Conservation (phyloP, 2,797 vertebrate genomes). For the Esox lucius region DNA sequence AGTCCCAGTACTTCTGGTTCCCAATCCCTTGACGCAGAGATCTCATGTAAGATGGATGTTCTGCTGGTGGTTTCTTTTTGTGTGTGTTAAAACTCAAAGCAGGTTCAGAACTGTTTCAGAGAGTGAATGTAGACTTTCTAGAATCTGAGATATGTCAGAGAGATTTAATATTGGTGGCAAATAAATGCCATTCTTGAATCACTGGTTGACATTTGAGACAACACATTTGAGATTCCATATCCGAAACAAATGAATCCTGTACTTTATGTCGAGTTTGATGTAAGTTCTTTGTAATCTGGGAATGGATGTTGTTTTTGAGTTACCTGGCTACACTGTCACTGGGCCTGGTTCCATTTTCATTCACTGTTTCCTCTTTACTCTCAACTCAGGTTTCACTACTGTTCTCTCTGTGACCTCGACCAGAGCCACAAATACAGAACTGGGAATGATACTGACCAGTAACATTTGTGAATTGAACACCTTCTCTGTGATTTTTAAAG, state of each 20-base stretch:
- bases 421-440: neutral
- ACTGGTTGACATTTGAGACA: neutral
- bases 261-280: neutral
- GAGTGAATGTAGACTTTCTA: neutral
- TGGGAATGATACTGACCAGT: neutral
- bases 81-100: neutral
- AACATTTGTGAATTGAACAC: neutral
- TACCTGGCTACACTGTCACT: neutral
- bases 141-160: neutral
- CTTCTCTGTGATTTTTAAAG: neutral
- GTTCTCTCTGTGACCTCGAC: neutral
- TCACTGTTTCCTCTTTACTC: conserved; percentile 2
- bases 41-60: neutral
- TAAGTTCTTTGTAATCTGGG: too few relatives aligned
- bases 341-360: conserved; percentile 10
- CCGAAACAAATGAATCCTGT: neutral
- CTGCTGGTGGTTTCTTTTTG: neutral
- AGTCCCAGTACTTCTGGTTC: neutral
- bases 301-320: conserved; percentile 8
- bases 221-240: neutral
- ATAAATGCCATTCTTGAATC: neutral
- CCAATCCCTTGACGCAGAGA: neutral
- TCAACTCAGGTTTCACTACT: conserved; percentile 5
- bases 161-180: neutral
- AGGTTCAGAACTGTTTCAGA: neutral